Base-by-base conservation (phyloP, 2,113 vertebrate species). In the Donacobius atricapilla region DNA sequence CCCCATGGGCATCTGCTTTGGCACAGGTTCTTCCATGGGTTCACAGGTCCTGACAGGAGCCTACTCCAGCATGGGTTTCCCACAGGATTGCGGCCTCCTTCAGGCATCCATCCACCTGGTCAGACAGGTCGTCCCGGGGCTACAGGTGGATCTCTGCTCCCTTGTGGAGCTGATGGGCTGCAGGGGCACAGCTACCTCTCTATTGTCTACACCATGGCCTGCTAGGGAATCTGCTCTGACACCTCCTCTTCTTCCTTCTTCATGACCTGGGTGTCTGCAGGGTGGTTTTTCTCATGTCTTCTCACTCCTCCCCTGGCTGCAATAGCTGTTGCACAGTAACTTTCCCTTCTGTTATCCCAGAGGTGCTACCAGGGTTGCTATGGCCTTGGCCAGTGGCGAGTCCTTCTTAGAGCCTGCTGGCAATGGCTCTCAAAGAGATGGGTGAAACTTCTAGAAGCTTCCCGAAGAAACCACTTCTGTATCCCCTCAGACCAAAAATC, bases 21-120 rank as follows among this genome's bases (percentile, higher is more conserved):
- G 31, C 37, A 22, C 0, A 0, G 16, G 8, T 21, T 71, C 42
- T 30, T 57, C 33, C 68, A 3, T 25, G 11, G 22, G 12, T 13
- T 22, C 37, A 58, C 27, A 57, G 10, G 4, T 81, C 68, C 44
- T 58, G 31, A 7, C 37, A 58, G 69, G 13, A 58, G 19, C 37
- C 48, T 73, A 7, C 28, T 66, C 23, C 51, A 58, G 23, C 10
- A 45, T 0, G 2, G 7, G 4, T 37, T 73, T 58, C 37, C 19
- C 17, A 13, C 21, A 21, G 42, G 35, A 15, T 35, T 25, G 27
- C 18, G 57, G 25, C 6, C 25, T 56, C 11, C 24, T 87, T 56
- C 16, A 17, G 50, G 25, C 35, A 42, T 35, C 30, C 35, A 42
- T 35, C 30, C 17, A 21, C 11, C 16, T 42, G 14, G 13, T 40